A percentile compares a stretch with the other conserved stretches of the same genome.
Conservation (phyloP, 2,113 vertebrate genomes). For the Podarcis cretensis region DNA sequence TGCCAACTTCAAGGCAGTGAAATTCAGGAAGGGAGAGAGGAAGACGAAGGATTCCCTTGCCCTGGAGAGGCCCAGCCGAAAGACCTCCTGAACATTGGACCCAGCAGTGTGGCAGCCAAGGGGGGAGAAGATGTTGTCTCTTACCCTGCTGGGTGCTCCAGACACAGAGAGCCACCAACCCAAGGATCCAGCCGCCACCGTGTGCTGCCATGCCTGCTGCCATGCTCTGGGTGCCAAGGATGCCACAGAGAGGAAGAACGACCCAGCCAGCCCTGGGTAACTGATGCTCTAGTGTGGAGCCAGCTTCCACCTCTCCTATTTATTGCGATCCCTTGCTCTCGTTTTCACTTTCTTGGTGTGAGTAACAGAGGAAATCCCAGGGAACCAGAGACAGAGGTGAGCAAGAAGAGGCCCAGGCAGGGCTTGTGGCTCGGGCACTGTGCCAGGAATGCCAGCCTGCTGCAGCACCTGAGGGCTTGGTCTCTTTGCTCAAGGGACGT, state of each 20-base stretch:
- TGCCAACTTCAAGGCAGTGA: neutral
- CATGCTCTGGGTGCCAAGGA: neutral
- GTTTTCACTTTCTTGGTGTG: neutral
- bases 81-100: neutral
- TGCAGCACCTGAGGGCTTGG: no score
- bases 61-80: neutral
- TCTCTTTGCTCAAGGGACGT: no score
- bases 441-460: neutral
- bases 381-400: neutral
- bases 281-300: neutral
- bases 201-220: neutral
- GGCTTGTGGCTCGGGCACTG: neutral
- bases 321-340: neutral
- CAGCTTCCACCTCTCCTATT: neutral
- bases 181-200: neutral
- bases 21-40: neutral
- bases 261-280: rapidly evolving
- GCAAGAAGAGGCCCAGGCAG: neutral
- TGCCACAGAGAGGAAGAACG: neutral
- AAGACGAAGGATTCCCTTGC: neutral
- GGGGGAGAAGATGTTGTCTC: neutral
- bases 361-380: neutral
- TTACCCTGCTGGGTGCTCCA: neutral
- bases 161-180: neutral
- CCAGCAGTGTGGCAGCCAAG: neutral